Evolutionary conservation across 37 sponge, comb jelly and placozoan species (phyloP).

Genomic region (Haliclona indistincta): DNA sequence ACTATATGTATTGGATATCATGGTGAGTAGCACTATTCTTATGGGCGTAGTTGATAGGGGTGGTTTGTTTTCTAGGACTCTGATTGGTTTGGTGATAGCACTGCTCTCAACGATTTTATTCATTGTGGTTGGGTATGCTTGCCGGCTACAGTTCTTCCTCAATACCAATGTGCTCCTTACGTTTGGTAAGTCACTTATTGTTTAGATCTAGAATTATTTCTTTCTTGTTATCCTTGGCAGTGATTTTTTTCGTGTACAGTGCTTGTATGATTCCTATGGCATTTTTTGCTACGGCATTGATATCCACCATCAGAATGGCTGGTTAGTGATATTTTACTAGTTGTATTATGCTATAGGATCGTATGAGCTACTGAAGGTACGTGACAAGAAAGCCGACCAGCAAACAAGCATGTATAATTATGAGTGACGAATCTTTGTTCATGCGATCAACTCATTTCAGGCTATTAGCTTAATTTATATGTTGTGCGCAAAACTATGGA

Average conservation of each 20-base stretch:
- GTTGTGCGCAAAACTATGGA: no score
- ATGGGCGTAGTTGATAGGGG: neutral
- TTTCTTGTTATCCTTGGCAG: conserved; percentile 21
- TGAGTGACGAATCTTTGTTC: no score
- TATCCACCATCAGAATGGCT: conserved; percentile 62
- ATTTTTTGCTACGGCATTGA: conserved; percentile 81
- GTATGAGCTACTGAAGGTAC: no score
- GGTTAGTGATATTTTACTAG: no score
- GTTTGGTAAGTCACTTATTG: conserved; percentile 53
- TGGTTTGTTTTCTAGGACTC: conserved; percentile 37
- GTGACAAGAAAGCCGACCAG: no score
- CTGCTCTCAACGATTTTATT: conserved; percentile 54
- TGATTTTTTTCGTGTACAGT: conserved; percentile 78
- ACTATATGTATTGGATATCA: conserved; percentile 79
- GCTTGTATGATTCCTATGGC: conserved; percentile 71
- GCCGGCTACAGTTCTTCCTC: conserved; percentile 67
- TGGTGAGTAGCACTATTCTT: conserved; percentile 42
- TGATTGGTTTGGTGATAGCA: conserved; percentile 69
- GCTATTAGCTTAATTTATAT: no score
- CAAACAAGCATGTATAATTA: no score
- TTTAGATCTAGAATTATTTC: no score
- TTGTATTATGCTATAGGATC: no score
- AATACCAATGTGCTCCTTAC: conserved; percentile 78
- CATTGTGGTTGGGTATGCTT: conserved; percentile 68
- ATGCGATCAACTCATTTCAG: no score